Evolutionary conservation across 1,140 invertebrate species (phyloP).

Genomic region (Mya arenaria): DNA sequence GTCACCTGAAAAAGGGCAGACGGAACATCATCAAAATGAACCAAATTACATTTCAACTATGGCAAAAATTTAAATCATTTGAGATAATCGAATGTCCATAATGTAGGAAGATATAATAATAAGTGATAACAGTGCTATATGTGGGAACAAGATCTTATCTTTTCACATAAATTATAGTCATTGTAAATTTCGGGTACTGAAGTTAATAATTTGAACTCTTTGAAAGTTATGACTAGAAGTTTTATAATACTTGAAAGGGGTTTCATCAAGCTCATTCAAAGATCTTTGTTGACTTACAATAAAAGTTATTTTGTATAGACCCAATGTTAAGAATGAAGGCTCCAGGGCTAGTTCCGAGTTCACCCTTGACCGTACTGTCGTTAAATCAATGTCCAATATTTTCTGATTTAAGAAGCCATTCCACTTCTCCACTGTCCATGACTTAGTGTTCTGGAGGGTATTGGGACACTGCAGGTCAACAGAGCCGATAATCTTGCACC

Average conservation of each 20-base stretch:
- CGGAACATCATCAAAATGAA: too few relatives aligned
- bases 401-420: conserved; percentile 57
- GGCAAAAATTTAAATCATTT: too few relatives aligned
- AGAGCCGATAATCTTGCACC: conserved; percentile 64
- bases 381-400: conserved; percentile 27
- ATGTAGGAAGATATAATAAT: too few relatives aligned
- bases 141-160: too few relatives aligned
- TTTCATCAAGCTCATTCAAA: conserved; percentile 49
- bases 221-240: background rate
- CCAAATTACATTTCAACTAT: too few relatives aligned
- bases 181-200: too few relatives aligned
- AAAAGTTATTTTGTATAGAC: conserved; percentile 73
- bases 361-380: conserved; percentile 46
- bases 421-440: conserved; percentile 64
- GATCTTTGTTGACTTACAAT: conserved; percentile 34
- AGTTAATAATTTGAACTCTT: background rate
- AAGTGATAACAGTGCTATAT: too few relatives aligned
- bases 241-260: background rate
- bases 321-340: conserved; percentile 64
- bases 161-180: too few relatives aligned
- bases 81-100: too few relatives aligned
- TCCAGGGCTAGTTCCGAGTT: conserved; percentile 73
- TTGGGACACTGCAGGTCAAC: conserved; percentile 71
- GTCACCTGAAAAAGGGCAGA: too few relatives aligned
- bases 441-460: conserved; percentile 68